These are phyloP conservation scores for Parus major DNA, from an alignment of 2,113 vertebrate species.

Conservation along the genomic window DNA sequence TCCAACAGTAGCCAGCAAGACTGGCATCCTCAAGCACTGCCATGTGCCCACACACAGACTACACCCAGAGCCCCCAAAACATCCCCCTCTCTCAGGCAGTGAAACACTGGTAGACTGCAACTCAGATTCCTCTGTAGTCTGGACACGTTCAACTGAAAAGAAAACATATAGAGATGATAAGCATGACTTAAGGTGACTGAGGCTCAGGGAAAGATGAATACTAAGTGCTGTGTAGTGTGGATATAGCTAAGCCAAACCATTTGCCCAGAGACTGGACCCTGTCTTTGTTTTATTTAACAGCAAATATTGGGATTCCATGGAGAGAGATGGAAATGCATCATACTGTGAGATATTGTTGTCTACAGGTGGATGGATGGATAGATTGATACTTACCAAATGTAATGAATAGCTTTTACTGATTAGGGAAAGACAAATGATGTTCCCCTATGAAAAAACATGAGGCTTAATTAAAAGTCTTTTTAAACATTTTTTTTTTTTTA, in stretches of 20 bases:
- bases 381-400: not conserved
- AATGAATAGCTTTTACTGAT: not conserved
- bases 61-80: not conserved
- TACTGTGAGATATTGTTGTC: not conserved
- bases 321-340: not conserved
- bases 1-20: not conserved
- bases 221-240: not conserved
- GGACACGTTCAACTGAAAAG: not conserved
- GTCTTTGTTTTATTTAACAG: not conserved
- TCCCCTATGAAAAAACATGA: not conserved
- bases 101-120: not conserved
- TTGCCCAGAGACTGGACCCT: not conserved
- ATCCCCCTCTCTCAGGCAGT: not conserved
- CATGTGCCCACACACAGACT: not conserved
- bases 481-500: not conserved
- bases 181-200: not conserved
- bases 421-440: not conserved
- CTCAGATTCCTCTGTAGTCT: not conserved
- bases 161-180: not conserved
- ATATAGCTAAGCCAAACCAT: not conserved
- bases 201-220: not conserved
- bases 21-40: not conserved
- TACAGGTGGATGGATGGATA: not conserved
- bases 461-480: not conserved
- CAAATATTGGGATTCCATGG: not conserved